Base-by-base conservation (phyloP, 2,888 invertebrate species). In the Iselma pallidipennis region DNA sequence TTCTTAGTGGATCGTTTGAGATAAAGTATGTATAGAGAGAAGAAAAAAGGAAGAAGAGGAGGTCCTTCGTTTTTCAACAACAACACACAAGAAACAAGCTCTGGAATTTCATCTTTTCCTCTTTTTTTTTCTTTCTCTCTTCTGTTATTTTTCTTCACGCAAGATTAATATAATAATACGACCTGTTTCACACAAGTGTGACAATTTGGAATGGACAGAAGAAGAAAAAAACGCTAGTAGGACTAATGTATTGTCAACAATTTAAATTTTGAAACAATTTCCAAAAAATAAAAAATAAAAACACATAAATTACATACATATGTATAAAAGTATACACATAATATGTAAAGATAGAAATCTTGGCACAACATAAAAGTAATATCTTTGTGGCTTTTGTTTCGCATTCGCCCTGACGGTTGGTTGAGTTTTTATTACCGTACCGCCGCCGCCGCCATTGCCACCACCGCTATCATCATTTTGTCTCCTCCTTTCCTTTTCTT, bases 351-450 rank as follows among this genome's bases (percentile, higher is more conserved):
- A 60, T 56, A 57, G 52, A 45, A 42, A 61, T 61, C 56, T 57
- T 61, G 61, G 57, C 61, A 61, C 61, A 52, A 52, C 50, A 50
- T 60, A 56, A 60, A 49, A 60, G 55, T 37, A 55, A 37, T 56
- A 56, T 61, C 61, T 56, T 57, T 51, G 53, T 52, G 49, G 61
- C 55, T 60, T 60, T 56, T 55, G 56, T 60, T 55, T 51, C 56
- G 29, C 54, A 50, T 59, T 55, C n/a, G 16, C 37, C 37, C 37
- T 37, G 3, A 16, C 16, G 16, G 1, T 14, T 37, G 4, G 16
- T 37, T 37, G 37, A n/a, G n/a, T 37, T 16, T 14, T 37, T 37
- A 37, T 37, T 37, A 14, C 9, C 16, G 6, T n/a, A 37, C 16
- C 7, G 6, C 4, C 4, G 37, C 6, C 37, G 37, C 37, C 37